Conservation (phyloP, 2,888 invertebrate species). For the Sarcophaga variegata region DNA sequence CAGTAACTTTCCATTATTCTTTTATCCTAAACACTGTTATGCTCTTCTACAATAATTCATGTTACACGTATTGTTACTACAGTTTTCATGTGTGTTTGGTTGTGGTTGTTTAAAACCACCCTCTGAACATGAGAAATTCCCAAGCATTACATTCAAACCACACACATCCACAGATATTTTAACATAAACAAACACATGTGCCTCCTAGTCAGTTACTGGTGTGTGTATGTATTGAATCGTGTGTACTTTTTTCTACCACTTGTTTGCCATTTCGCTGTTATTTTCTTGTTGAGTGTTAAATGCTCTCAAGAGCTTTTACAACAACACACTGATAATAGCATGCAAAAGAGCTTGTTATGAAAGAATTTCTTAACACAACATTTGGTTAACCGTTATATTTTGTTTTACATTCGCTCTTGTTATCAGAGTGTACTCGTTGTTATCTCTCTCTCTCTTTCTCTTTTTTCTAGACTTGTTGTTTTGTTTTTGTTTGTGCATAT, state of each 20-base stretch:
- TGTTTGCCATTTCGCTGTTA: constrained; percentile 65
- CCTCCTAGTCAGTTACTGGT: too few relatives aligned
- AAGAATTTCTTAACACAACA: background rate
- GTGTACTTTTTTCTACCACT: constrained; percentile 49
- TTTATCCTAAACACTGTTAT: too few relatives aligned
- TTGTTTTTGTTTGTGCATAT: background rate
- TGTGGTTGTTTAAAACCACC: constrained; percentile 38
- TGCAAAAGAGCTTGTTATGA: background rate
- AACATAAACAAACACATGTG: too few relatives aligned
- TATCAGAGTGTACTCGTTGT: background rate
- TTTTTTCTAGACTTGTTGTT: too few relatives aligned
- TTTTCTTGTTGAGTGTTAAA: constrained; percentile 47
- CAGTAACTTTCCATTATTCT: too few relatives aligned
- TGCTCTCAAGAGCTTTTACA: constrained; percentile 63
- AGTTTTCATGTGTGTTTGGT: background rate
- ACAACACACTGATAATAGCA: constrained; percentile 12
- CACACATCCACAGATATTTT: background rate
- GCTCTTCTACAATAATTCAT: too few relatives aligned
- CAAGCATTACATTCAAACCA: background rate
- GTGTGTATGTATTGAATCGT: background rate
- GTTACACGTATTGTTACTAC: too few relatives aligned
- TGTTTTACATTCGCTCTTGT: background rate
- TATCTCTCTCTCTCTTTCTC: background rate
- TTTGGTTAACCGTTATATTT: constrained; percentile 33
- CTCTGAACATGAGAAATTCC: background rate